phyloP scores from a whole-genome alignment of 2,113 vertebrate genomes.

The Nerophis lumbriciformis region DNA sequence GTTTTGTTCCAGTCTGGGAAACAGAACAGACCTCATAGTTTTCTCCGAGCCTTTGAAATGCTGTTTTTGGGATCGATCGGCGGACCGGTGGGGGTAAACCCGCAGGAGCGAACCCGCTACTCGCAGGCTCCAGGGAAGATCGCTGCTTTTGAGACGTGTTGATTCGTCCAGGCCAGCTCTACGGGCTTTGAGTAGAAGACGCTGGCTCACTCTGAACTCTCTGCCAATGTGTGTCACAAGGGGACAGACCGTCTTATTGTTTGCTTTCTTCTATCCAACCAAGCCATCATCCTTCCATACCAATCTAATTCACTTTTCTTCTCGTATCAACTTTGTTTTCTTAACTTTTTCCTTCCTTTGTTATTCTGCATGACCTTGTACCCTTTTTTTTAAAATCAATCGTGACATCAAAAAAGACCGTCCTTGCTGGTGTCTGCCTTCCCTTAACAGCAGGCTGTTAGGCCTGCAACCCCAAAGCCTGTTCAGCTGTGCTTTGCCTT shows the following conservation, averaged over 20 bases:
- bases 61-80: slow-evolving; percentile 60
- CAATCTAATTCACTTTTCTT: not conserved
- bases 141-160: slow-evolving; percentile 48
- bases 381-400: slow-evolving; percentile 30
- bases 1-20: slow-evolving; percentile 47
- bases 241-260: slow-evolving; percentile 32
- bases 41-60: slow-evolving; percentile 60
- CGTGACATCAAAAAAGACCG: slow-evolving; percentile 30
- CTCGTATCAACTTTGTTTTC: slow-evolving; percentile 19
- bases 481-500: slow-evolving; percentile 53
- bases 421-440: slow-evolving; percentile 45
- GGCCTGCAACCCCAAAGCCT: slow-evolving; percentile 49
- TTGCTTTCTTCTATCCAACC: slow-evolving; percentile 4
- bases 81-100: slow-evolving; percentile 47
- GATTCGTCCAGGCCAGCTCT: slow-evolving; percentile 61
- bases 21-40: slow-evolving; percentile 43
- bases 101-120: slow-evolving; percentile 48
- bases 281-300: not conserved
- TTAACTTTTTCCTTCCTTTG: slow-evolving; percentile 20
- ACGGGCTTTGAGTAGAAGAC: slow-evolving; percentile 56
- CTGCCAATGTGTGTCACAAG: slow-evolving; percentile 52
- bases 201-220: slow-evolving; percentile 53
- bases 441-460: slow-evolving; percentile 54
- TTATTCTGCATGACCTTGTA: slow-evolving; percentile 7
- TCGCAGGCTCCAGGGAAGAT: slow-evolving; percentile 53